Conservation (phyloP, 2,888 invertebrate genomes). For the Craniophora ligustri region DNA sequence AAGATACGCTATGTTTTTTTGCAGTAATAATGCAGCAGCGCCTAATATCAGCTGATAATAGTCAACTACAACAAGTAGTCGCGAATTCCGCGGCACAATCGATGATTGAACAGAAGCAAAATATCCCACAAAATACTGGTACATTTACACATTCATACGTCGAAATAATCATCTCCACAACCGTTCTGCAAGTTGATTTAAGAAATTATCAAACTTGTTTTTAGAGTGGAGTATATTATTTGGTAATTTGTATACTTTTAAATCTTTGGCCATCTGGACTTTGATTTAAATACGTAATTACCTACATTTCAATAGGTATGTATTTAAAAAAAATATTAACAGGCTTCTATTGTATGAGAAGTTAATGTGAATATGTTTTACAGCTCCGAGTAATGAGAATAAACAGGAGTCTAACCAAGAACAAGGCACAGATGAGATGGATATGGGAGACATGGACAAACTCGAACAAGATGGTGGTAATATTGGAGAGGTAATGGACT, state of each 20-base stretch:
- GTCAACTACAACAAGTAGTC: constrained; percentile 72
- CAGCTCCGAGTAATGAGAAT: constrained; percentile 64
- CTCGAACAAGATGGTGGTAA: constrained; percentile 84
- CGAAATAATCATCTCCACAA: constrained; percentile 66
- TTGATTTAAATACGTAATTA: constrained; percentile 44
- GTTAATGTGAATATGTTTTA: constrained; percentile 21
- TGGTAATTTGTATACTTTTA: constrained; percentile 38
- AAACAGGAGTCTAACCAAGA: constrained; percentile 75
- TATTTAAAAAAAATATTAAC: background rate
- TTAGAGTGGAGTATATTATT: constrained; percentile 79
- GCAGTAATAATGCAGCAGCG: constrained; percentile 84
- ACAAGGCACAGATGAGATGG: constrained; percentile 82
- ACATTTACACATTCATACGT: constrained; percentile 21
- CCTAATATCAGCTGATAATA: constrained; percentile 69
- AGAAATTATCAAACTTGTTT: constrained; percentile 80
- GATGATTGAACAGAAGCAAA: constrained; percentile 77
- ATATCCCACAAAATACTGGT: constrained; percentile 69
- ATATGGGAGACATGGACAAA: constrained; percentile 87
- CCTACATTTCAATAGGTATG: constrained; percentile 46
- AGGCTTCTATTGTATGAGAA: background rate
- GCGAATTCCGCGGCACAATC: constrained; percentile 66
- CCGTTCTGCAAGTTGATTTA: constrained; percentile 82
- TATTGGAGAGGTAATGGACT: constrained; percentile 84
- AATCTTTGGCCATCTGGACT: constrained; percentile 34
- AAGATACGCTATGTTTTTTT: constrained; percentile 13